Evolutionary conservation across 2,888 invertebrate genomes (phyloP).

Genomic region (Eumacrocentrus americanus): DNA sequence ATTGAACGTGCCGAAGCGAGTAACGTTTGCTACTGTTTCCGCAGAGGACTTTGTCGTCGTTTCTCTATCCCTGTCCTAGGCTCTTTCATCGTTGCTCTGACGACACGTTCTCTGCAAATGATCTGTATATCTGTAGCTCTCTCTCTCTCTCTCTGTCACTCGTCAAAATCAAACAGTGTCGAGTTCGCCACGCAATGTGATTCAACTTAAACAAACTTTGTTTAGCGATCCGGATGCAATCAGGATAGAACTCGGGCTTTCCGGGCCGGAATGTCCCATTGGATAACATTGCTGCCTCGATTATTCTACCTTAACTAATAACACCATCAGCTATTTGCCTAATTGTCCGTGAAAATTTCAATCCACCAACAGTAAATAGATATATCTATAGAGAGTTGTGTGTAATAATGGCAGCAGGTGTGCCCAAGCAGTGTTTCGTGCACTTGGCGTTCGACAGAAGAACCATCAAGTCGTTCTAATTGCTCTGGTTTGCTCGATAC

Average conservation of each 20-base stretch:
- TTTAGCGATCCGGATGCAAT: constrained; percentile 36
- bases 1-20: not conserved
- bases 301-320: not conserved
- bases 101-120: too few species aligned
- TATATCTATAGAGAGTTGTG: not conserved
- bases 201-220: constrained; percentile 38
- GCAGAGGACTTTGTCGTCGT: not conserved
- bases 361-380: not conserved
- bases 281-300: not conserved
- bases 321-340: too few species aligned
- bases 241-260: not conserved
- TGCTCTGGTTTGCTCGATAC: too few species aligned
- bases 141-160: constrained; percentile 15
- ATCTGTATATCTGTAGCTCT: too few species aligned
- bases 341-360: too few species aligned
- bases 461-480: too few species aligned
- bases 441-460: too few species aligned
- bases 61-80: too few species aligned
- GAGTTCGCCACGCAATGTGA: constrained; percentile 38
- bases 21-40: not conserved
- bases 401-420: not conserved
- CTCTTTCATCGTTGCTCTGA: too few species aligned
- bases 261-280: not conserved
- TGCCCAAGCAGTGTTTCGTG: too few species aligned
- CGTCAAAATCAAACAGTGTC: constrained; percentile 42